Conservation (phyloP, 2,113 vertebrate genomes). For the Ammodytes marinus region DNA sequence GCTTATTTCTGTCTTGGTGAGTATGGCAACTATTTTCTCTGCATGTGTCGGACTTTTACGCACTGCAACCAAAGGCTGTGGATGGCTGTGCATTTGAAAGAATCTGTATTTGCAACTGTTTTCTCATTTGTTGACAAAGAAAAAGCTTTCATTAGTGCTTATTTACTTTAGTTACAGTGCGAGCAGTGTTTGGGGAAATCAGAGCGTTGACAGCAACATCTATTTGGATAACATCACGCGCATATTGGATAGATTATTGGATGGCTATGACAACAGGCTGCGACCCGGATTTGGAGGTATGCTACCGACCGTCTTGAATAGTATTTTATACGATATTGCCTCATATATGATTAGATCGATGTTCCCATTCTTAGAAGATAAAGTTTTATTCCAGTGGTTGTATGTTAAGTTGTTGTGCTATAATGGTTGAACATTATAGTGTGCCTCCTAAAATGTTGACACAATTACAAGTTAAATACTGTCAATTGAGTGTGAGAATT, state of each 20-base stretch:
- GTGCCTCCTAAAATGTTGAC: neutral
- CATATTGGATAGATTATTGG: slow-evolving; percentile 93
- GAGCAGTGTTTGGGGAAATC: slow-evolving; percentile 79
- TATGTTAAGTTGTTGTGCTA: neutral
- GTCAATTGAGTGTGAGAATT: neutral
- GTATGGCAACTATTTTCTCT: slow-evolving; percentile 75
- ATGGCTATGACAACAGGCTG: slow-evolving; percentile 96
- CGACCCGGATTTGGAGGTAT: slow-evolving; percentile 95
- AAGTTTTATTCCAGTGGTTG: slow-evolving; percentile 56
- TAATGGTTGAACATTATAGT: neutral
- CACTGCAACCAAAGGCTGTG: slow-evolving; percentile 49
- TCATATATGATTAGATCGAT: neutral
- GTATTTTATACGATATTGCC: neutral
- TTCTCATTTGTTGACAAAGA: slow-evolving; percentile 9
- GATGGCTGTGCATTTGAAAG: slow-evolving; percentile 28
- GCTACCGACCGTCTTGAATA: slow-evolving; percentile 11
- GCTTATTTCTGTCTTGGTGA: slow-evolving; percentile 89
- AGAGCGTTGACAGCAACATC: slow-evolving; percentile 80
- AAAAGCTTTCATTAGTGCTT: slow-evolving; percentile 12
- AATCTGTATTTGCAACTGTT: slow-evolving; percentile 22
- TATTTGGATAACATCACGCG: slow-evolving; percentile 94
- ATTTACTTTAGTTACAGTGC: slow-evolving; percentile 80
- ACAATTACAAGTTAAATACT: slow-evolving; percentile 7
- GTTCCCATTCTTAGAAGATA: slow-evolving; percentile 5
- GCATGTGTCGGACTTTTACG: slow-evolving; percentile 74